A percentile compares a stretch with the other conserved stretches of the same genome.
Conservation (phyloP, 2,113 vertebrate genomes). For the Dasypus novemcinctus region DNA sequence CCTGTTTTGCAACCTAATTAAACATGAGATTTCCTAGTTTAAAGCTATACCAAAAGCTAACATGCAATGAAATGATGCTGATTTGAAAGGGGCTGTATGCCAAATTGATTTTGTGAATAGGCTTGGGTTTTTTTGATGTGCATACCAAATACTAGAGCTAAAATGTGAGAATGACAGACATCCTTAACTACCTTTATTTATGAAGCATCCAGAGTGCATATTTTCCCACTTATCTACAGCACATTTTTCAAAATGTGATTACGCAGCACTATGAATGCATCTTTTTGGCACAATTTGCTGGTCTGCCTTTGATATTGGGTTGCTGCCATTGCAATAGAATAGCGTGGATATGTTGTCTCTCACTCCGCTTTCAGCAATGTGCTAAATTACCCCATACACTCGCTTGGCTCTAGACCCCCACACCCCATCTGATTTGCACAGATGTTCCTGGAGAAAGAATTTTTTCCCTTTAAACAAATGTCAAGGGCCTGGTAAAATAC, state of each 20-base stretch:
- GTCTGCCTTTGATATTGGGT: not conserved
- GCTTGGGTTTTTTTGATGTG: not conserved
- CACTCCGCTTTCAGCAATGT: slow-evolving; percentile 3
- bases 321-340: not conserved
- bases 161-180: not conserved
- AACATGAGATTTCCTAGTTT: slow-evolving; percentile 34
- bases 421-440: slow-evolving; percentile 52
- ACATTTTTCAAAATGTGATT: slow-evolving; percentile 36
- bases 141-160: not conserved
- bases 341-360: not conserved
- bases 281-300: not conserved
- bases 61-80: not conserved
- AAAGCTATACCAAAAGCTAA: not conserved
- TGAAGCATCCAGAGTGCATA: not conserved
- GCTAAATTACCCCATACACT: not conserved
- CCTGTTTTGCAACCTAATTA: slow-evolving; percentile 56
- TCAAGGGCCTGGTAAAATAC: slow-evolving; percentile 39
- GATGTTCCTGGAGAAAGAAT: slow-evolving; percentile 62
- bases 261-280: slow-evolving; percentile 20
- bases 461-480: slow-evolving; percentile 34
- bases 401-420: not conserved
- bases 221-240: not conserved
- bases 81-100: not conserved
- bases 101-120: not conserved
- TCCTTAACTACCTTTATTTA: slow-evolving; percentile 4